A percentile compares a stretch with the other conserved stretches of the same genome.
These are phyloP conservation scores for Hemitrygon akajei DNA, from an alignment of 2,797 vertebrate species.

Conservation along the genomic window DNA sequence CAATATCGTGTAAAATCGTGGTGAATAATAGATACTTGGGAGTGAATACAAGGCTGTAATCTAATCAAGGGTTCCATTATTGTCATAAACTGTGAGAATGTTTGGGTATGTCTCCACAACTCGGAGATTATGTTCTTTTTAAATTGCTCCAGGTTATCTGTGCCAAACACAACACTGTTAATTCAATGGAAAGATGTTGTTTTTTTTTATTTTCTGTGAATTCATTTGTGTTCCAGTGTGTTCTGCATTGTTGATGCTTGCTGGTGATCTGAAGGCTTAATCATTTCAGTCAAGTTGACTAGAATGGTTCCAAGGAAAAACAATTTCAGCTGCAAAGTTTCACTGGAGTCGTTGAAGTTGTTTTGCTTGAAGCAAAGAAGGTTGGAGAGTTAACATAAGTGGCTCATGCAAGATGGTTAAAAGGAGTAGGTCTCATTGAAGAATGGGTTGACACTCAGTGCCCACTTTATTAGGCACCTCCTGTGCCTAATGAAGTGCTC, in stretches of 20 bases:
- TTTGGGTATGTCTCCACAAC: slow-evolving; percentile 4
- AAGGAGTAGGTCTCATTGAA: no score
- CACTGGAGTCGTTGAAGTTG: no score
- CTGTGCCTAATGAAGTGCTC: no score
- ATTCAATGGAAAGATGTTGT: slow-evolving; percentile 4
- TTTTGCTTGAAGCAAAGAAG: no score
- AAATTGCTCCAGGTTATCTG: slow-evolving; percentile 25
- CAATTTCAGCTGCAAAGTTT: no score
- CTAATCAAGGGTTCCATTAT: slow-evolving; percentile 2
- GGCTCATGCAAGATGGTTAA: no score
- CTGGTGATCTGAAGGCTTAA: not conserved
- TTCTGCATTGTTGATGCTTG: not conserved
- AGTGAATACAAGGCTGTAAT: slow-evolving; percentile 16
- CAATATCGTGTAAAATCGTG: not conserved
- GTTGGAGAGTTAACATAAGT: no score
- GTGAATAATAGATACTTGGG: slow-evolving; percentile 7
- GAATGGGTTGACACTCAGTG: no score
- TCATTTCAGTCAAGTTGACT: not conserved
- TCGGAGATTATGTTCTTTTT: slow-evolving; percentile 15
- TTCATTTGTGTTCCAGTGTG: slow-evolving; percentile 1
- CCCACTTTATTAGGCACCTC: no score
- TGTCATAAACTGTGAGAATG: slow-evolving; percentile 22
- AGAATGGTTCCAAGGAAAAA: no score
- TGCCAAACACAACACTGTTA: not conserved
- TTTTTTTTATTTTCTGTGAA: not conserved